Percentiles rank a stretch among this genome's conserved stretches.
Evolutionary conservation across 2,888 invertebrate species (phyloP).

Genomic region (Drosophila limbata): DNA sequence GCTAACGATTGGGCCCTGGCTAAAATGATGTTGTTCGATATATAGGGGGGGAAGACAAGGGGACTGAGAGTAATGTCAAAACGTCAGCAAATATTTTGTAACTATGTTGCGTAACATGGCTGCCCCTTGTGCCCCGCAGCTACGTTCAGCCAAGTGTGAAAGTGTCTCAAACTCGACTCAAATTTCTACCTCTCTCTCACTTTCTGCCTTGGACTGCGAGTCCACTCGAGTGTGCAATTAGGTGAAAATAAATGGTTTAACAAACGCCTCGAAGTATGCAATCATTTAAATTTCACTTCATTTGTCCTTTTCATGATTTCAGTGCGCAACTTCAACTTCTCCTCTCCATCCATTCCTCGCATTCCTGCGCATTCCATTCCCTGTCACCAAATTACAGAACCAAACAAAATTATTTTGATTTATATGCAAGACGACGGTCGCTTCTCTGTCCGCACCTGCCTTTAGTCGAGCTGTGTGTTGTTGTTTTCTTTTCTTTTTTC

Average conservation of each 20-base stretch:
- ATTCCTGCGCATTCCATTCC: conserved; percentile 40
- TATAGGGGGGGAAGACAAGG: neutral
- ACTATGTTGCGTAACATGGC: conserved; percentile 54
- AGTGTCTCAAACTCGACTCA: conserved; percentile 34
- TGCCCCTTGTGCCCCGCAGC: neutral
- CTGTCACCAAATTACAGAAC: conserved; percentile 72
- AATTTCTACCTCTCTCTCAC: neutral
- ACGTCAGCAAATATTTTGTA: conserved; percentile 71
- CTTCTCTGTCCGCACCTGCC: conserved; percentile 53
- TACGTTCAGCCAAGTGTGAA: conserved; percentile 57
- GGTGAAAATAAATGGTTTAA: conserved; percentile 82
- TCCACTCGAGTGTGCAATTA: conserved; percentile 81
- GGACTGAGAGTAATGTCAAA: conserved; percentile 34
- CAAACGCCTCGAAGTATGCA: conserved; percentile 81
- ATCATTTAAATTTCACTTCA: conserved; percentile 81
- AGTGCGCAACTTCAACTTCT: conserved; percentile 7
- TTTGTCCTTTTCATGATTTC: conserved; percentile 79
- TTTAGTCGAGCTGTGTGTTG: conserved; percentile 6
- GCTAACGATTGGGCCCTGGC: conserved; percentile 5
- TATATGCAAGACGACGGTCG: conserved; percentile 66
- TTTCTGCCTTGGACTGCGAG: conserved; percentile 7
- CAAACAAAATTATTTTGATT: conserved; percentile 82
- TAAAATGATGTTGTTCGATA: conserved; percentile 42
- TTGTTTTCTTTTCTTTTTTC: conserved; percentile 16
- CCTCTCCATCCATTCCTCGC: neutral